phyloP scores from a whole-genome alignment of 1,140 invertebrate genomes.

The Brachionus asplanchnoidis region DNA sequence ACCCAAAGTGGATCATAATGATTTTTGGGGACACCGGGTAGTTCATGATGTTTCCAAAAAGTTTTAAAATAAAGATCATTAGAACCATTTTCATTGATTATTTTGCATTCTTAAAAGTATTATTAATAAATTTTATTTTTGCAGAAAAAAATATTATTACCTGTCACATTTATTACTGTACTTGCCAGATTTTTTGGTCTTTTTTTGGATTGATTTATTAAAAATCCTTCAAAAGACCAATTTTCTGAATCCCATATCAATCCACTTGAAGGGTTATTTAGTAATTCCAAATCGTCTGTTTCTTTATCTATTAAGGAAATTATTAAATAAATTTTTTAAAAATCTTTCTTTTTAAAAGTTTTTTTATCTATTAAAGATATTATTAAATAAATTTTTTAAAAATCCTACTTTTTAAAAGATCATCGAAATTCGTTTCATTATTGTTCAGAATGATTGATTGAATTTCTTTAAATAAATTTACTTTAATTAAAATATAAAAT shows the following conservation, averaged over 20 bases:
- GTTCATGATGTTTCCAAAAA: neutral
- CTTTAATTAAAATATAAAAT: neutral
- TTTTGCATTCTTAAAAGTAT: neutral
- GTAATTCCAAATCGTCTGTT: neutral
- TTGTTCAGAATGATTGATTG: neutral
- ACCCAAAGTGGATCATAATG: neutral
- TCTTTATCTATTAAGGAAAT: neutral
- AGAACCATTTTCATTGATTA: neutral
- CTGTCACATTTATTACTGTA: neutral
- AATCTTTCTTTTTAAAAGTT: neutral
- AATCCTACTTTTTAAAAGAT: neutral
- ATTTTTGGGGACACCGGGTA: neutral
- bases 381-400: neutral
- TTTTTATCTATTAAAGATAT: neutral
- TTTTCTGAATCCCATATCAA: neutral
- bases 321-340: neutral
- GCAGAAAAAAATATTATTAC: neutral
- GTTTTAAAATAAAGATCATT: slow-evolving; percentile 9
- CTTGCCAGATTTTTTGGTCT: neutral
- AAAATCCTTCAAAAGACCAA: slow-evolving; percentile 23
- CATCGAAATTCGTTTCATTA: neutral
- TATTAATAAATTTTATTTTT: neutral
- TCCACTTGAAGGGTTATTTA: neutral
- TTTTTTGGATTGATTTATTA: neutral
- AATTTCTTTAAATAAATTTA: neutral